Conservation (phyloP, 2,888 invertebrate genomes). For the Orthonychiurus folsomi region DNA sequence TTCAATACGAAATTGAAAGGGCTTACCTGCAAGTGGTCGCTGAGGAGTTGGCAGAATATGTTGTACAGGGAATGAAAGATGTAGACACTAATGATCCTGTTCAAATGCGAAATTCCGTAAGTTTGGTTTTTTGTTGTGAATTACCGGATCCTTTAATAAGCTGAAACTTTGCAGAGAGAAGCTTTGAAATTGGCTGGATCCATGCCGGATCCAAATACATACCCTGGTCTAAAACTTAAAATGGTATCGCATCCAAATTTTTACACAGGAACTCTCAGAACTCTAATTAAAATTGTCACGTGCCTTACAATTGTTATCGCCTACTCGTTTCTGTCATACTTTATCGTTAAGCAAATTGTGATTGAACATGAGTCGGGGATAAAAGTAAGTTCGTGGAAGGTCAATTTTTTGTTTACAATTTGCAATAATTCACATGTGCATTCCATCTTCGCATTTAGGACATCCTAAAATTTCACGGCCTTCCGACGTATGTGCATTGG, state of each 20-base stretch:
- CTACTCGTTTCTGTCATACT: conserved; percentile 28
- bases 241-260: conserved; percentile 25
- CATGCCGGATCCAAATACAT: no score
- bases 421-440: background rate
- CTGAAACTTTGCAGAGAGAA: no score
- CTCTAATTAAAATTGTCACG: conserved; percentile 12
- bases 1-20: conserved; percentile 32
- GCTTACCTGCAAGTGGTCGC: conserved; percentile 17
- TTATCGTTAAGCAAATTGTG: conserved; percentile 33
- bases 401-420: no score
- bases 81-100: background rate
- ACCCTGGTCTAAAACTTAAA: conserved; percentile 16
- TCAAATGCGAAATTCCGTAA: background rate
- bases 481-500: conserved; percentile 31
- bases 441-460: conserved; percentile 15
- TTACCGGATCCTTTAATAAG: no score
- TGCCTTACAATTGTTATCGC: conserved; percentile 19
- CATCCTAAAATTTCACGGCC: conserved; percentile 29
- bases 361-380: conserved; percentile 28
- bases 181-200: no score
- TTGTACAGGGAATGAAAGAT: background rate
- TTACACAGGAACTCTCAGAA: conserved; percentile 11
- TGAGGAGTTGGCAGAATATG: conserved; percentile 10
- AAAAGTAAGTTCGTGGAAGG: conserved; percentile 26
- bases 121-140: background rate